Conservation (phyloP, 2,797 vertebrate species). For the Glyptemys insculpta region DNA sequence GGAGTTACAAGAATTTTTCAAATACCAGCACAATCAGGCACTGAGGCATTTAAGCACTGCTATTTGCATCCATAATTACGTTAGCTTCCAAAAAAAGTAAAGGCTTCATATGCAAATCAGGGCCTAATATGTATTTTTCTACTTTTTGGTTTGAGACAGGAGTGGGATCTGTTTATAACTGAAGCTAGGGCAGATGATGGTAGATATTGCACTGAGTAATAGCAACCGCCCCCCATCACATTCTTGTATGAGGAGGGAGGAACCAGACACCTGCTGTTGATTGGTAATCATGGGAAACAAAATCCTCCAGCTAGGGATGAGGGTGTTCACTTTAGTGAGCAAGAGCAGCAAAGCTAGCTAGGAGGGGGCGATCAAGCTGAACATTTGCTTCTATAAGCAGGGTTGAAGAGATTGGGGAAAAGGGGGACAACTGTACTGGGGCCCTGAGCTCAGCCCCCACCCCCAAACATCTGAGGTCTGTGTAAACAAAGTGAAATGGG, state of each 20-base stretch:
- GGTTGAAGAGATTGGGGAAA: neutral
- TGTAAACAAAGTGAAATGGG: neutral
- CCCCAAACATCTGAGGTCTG: neutral
- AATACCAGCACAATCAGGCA: neutral
- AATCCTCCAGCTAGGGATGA: neutral
- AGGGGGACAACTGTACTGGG: neutral
- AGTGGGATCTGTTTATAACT: neutral
- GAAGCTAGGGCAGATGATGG: neutral
- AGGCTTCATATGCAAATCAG: neutral
- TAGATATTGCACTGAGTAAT: neutral
- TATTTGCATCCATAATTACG: neutral
- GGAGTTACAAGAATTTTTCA: slow-evolving; percentile 25
- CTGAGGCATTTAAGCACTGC: neutral
- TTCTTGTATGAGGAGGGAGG: neutral
- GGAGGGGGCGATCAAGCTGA: neutral
- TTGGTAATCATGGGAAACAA: neutral
- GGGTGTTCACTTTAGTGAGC: neutral
- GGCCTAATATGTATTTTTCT: neutral
- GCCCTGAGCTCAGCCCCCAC: neutral
- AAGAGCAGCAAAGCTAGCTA: neutral
- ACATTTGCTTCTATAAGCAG: neutral
- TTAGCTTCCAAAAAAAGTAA: neutral
- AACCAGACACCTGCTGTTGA: neutral
- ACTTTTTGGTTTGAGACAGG: neutral
- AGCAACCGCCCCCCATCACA: neutral